Conservation (phyloP, 2,113 vertebrate species). For the Tetrax tetrax region DNA sequence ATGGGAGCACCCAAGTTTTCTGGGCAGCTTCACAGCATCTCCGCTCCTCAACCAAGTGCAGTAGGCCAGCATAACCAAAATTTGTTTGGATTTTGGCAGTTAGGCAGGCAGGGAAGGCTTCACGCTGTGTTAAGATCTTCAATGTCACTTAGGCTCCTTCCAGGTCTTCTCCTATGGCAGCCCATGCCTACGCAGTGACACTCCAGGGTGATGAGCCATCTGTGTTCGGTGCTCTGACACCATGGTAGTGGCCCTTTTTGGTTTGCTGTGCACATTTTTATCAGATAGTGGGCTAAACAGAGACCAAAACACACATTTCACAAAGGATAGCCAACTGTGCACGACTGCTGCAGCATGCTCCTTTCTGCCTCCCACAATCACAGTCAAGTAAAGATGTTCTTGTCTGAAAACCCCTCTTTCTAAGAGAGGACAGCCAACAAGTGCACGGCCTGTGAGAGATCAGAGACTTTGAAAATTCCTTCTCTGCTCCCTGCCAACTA, state of each 20-base stretch:
- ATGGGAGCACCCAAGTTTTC: neutral
- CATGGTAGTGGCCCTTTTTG: fast-evolving
- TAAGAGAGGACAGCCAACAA: neutral
- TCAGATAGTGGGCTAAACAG: fast-evolving
- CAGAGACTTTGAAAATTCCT: neutral
- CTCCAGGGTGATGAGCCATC: neutral
- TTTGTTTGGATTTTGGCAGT: neutral
- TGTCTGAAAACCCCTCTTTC: neutral
- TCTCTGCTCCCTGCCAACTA: neutral
- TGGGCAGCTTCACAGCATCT: neutral
- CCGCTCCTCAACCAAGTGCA: neutral
- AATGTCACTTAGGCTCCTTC: neutral
- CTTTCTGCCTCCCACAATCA: neutral
- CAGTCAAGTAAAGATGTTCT: neutral
- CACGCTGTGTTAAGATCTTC: neutral
- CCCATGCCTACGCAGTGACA: fast-evolving
- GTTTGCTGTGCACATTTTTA: neutral
- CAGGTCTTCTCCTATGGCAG: fast-evolving
- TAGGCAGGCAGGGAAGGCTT: neutral
- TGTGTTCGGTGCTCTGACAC: neutral
- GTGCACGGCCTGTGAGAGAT: neutral
- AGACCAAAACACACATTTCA: fast-evolving
- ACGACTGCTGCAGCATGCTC: fast-evolving
- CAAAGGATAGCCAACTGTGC: fast-evolving
- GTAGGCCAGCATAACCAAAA: neutral